Evolutionary conservation across 2,888 invertebrate genomes (phyloP).

Genomic region (Leucoma salicis): DNA sequence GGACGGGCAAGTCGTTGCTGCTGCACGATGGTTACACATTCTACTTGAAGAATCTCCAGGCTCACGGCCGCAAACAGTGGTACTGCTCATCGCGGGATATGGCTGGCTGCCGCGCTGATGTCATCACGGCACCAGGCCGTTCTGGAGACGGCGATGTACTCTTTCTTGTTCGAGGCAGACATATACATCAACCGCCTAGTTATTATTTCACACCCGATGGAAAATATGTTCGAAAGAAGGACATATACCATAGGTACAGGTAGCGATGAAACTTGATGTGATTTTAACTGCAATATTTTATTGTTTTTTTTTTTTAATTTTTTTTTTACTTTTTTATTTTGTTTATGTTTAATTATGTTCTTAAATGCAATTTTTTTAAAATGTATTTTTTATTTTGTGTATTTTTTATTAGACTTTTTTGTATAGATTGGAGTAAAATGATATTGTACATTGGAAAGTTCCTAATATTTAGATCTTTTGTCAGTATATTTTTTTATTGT

Average conservation of each 20-base stretch:
- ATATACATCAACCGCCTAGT: constrained; percentile 72
- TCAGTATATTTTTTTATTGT: not conserved
- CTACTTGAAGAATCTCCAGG: constrained; percentile 75
- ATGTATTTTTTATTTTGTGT: constrained; percentile 17
- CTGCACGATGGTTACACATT: constrained; percentile 75
- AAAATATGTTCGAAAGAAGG: constrained; percentile 74
- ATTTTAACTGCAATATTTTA: constrained; percentile 9
- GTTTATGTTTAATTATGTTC: constrained; percentile 9
- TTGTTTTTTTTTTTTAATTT: not conserved
- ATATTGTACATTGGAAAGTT: constrained; percentile 34
- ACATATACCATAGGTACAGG: constrained; percentile 73
- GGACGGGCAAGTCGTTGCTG: constrained; percentile 74
- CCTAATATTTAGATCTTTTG: constrained; percentile 28
- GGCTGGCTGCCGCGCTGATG: constrained; percentile 76
- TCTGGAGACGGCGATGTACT: constrained; percentile 64
- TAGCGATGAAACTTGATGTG: constrained; percentile 42
- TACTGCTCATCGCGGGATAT: constrained; percentile 76
- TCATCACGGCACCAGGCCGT: constrained; percentile 68
- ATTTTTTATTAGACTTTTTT: constrained; percentile 17
- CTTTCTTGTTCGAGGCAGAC: constrained; percentile 69
- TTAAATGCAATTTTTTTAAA: constrained; percentile 19
- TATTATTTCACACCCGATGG: constrained; percentile 76
- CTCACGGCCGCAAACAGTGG: constrained; percentile 77
- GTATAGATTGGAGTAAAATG: constrained; percentile 13
- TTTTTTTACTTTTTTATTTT: not conserved